Base-by-base conservation (phyloP, 2,113 vertebrate species). In the Datnioides undecimradiatus region DNA sequence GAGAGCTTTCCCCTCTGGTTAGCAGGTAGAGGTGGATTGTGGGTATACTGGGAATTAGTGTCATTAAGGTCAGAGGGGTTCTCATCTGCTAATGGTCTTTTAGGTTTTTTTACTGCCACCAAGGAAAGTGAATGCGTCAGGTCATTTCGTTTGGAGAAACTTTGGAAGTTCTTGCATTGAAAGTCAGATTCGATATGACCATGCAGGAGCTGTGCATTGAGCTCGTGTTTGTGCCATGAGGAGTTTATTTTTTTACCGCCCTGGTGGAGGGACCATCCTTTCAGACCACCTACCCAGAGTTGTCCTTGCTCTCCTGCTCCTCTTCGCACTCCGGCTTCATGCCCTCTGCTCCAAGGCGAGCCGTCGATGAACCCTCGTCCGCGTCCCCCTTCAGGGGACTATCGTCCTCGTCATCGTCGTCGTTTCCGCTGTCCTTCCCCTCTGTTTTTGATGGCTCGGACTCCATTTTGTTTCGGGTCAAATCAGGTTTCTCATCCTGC, bases 251-350 rank as follows among this genome's bases (percentile, higher is more conserved):
- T 38, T 69, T 49, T 43, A 68, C 36, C 33, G 6, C 66, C 67
- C 65, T 66, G 58, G 75, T 57, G 78, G 74, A 80, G 55, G 68
- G 49, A 66, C 19, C 66, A 46, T 80, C 79, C 40, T 43, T 38
- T 75, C 55, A 76, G 62, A 72, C 46, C 86, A 93, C 94, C 89
- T 94, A 95, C 94, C 94, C 92, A 89, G 93, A 93, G 79, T 89
- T 92, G 73, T 93, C 91, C 70, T 93, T 93, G 91, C 83, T 87
- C 41, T 93, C 91, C 43, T 71, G 84, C 59, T 92, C 93, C 33
- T 93, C 88, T 4, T 92, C 89, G 1, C 6, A 31, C 80, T 94
- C 93, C 73, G 65, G 84, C 71, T 91, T 92, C 55, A 88, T 0
- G 71, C 13, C 43, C 23, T 93, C 90, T 0, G 40, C 64, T 33